A percentile compares a stretch with the other conserved stretches of the same genome.
Evolutionary conservation across 2,888 invertebrate genomes (phyloP).

Genomic region (Tetrapedia diversipes): DNA sequence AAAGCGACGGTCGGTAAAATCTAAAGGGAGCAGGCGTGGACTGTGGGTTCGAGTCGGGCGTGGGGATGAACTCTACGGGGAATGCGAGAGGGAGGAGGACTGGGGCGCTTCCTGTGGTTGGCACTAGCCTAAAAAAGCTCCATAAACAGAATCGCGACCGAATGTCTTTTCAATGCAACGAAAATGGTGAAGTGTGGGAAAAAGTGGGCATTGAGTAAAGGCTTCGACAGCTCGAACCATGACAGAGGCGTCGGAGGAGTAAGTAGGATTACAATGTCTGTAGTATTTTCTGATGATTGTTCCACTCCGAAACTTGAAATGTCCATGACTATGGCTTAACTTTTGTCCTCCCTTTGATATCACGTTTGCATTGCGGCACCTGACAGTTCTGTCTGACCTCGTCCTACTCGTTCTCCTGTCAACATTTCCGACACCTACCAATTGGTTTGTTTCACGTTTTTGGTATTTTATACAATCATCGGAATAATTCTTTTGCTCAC

Average conservation of each 20-base stretch:
- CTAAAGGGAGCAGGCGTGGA: constrained; percentile 67
- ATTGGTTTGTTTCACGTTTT: constrained; percentile 16
- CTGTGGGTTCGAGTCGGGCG: constrained; percentile 60
- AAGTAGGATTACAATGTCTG: constrained; percentile 83
- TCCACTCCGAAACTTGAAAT: constrained; percentile 50
- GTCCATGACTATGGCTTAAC: constrained; percentile 39
- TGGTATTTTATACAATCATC: constrained; percentile 21
- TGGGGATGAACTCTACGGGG: constrained; percentile 72
- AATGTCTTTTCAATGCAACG: constrained; percentile 86
- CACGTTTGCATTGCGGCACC: constrained; percentile 19
- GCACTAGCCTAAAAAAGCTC: constrained; percentile 77
- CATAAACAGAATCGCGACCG: constrained; percentile 71
- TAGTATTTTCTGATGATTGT: constrained; percentile 38
- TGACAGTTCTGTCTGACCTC: constrained; percentile 42
- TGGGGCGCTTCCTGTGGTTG: constrained; percentile 78
- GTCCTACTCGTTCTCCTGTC: constrained; percentile 31
- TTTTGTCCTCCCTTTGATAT: constrained; percentile 23
- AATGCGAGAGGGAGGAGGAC: constrained; percentile 69
- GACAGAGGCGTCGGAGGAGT: constrained; percentile 96
- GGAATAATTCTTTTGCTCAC: constrained; percentile 27
- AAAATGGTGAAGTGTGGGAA: constrained; percentile 93
- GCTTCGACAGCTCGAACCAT: constrained; percentile 93
- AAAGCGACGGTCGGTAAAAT: constrained; percentile 52
- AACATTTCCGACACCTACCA: constrained; percentile 30
- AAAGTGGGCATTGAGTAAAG: constrained; percentile 92